A percentile compares a stretch with the other conserved stretches of the same genome.
Evolutionary conservation across 2,113 vertebrate species (phyloP).

Genomic region (Alaudala cheleensis): DNA sequence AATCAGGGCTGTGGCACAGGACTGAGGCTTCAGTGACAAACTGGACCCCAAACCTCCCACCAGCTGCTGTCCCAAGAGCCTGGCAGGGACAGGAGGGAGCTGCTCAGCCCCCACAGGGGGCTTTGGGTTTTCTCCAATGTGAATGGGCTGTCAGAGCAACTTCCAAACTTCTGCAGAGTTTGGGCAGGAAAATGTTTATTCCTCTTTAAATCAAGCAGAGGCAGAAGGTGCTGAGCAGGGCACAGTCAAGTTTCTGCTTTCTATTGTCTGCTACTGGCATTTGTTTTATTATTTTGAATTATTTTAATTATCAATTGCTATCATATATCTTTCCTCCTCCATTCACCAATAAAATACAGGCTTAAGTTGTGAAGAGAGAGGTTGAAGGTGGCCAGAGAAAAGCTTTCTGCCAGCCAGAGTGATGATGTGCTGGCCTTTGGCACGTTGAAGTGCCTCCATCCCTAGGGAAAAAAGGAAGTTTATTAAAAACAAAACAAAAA

Average conservation of each 20-base stretch:
- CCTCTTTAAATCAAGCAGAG: fast-evolving
- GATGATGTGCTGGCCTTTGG: fast-evolving
- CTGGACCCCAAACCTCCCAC: fast-evolving
- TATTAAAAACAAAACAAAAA: background rate
- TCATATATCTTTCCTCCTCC: fast-evolving
- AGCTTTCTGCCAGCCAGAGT: background rate
- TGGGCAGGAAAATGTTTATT: background rate
- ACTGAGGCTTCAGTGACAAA: background rate
- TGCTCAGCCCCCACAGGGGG: background rate
- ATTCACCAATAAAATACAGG: background rate
- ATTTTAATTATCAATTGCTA: background rate
- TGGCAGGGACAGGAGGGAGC: background rate
- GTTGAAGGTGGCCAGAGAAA: background rate
- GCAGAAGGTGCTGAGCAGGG: background rate
- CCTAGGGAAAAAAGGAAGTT: background rate
- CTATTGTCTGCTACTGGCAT: background rate
- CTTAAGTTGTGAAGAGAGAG: background rate
- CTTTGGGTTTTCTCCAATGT: fast-evolving
- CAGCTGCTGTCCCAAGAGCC: background rate
- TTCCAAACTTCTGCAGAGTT: fast-evolving
- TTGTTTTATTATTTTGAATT: background rate
- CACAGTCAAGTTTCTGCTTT: background rate
- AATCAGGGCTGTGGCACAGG: fast-evolving
- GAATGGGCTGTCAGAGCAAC: fast-evolving
- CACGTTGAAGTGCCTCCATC: fast-evolving